phyloP scores from a whole-genome alignment of 2,797 vertebrate genomes.

The Enteromius treurensis region DNA sequence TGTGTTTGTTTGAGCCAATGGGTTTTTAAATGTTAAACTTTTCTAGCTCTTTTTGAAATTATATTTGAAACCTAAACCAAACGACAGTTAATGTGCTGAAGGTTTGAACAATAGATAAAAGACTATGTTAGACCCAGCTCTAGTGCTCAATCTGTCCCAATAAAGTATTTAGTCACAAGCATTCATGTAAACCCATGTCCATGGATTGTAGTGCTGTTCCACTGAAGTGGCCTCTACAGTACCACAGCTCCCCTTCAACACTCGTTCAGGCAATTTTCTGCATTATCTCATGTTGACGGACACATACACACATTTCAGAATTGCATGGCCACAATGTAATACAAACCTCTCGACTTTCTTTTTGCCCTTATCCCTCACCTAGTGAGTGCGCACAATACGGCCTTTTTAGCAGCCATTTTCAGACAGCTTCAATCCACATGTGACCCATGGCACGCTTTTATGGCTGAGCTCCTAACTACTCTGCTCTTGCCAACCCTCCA shows the following conservation, averaged over 20 bases:
- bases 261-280: slow-evolving; percentile 44
- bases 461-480: slow-evolving; percentile 54
- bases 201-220: slow-evolving; percentile 30
- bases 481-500: slow-evolving; percentile 49
- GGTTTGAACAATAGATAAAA: slow-evolving; percentile 4
- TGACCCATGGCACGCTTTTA: slow-evolving; percentile 57
- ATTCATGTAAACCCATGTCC: slow-evolving; percentile 26
- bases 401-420: slow-evolving; percentile 56
- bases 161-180: slow-evolving; percentile 5
- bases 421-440: slow-evolving; percentile 52
- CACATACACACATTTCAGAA: slow-evolving; percentile 38
- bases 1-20: background rate
- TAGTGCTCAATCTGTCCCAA: slow-evolving; percentile 28
- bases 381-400: slow-evolving; percentile 46
- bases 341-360: slow-evolving; percentile 48
- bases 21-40: background rate
- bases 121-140: background rate
- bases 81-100: background rate
- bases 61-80: background rate
- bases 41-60: background rate
- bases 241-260: slow-evolving; percentile 27
- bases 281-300: slow-evolving; percentile 37
- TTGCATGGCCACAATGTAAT: slow-evolving; percentile 49
- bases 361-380: slow-evolving; percentile 51
- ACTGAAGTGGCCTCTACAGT: slow-evolving; percentile 43